Evolutionary conservation across 2,888 invertebrate species (phyloP).

Genomic region (Andrena marginata): DNA sequence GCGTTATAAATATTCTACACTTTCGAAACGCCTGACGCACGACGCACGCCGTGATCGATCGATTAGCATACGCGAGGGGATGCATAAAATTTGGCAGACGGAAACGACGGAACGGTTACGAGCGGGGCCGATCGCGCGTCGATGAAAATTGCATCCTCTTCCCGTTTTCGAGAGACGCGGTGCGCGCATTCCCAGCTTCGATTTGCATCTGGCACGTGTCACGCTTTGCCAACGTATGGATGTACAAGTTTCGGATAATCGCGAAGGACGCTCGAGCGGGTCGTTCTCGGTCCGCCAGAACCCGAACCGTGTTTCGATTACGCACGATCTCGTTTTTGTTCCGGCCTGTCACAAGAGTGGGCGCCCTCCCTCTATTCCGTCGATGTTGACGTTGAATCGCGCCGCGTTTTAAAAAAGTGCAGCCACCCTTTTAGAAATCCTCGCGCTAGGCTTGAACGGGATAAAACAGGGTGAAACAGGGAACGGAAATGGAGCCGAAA

Average conservation of each 20-base stretch:
- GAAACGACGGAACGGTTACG: constrained; percentile 13
- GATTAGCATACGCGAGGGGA: constrained; percentile 46
- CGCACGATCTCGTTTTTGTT: constrained; percentile 58
- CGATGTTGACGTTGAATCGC: constrained; percentile 28
- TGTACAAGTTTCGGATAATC: constrained; percentile 55
- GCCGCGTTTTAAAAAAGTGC: constrained; percentile 35
- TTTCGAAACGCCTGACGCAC: background rate
- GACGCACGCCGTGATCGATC: constrained; percentile 25
- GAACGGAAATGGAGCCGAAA: background rate
- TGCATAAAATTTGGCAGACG: constrained; percentile 41
- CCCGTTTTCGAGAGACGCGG: constrained; percentile 19
- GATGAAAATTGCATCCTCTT: constrained; percentile 56
- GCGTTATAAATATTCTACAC: background rate
- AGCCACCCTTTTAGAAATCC: constrained; percentile 36
- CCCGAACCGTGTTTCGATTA: constrained; percentile 56
- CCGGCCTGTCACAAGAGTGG: constrained; percentile 30
- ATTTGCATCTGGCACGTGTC: constrained; percentile 67
- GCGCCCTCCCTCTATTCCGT: background rate
- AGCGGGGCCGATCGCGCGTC: constrained; percentile 29
- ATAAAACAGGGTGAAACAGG: background rate
- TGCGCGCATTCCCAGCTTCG: constrained; percentile 39
- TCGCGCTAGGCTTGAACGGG: background rate
- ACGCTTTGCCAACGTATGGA: constrained; percentile 25
- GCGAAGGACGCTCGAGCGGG: constrained; percentile 55
- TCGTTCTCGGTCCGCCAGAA: constrained; percentile 30